phyloP scores from a whole-genome alignment of 2,797 vertebrate genomes.

The Aplochiton taeniatus region DNA sequence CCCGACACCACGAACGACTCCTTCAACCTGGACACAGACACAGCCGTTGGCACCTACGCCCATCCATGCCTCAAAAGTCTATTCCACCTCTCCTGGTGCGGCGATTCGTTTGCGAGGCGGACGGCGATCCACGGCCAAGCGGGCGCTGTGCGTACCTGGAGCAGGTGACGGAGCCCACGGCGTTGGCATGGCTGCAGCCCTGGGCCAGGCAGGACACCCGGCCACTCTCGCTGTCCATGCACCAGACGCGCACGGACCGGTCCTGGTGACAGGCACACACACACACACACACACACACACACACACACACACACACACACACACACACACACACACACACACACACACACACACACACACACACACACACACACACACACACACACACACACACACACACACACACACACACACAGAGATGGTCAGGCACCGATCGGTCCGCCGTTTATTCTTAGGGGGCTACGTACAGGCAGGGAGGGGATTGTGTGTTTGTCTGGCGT shows the following conservation, averaged over 20 bases:
- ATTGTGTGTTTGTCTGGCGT: no score
- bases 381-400: fast-evolving
- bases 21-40: conserved; percentile 72
- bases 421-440: neutral
- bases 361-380: fast-evolving
- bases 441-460: no score
- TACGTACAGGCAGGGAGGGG: no score
- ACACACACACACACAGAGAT: neutral
- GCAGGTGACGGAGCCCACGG: conserved; percentile 85
- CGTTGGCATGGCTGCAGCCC: conserved; percentile 84
- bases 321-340: fast-evolving
- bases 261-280: conserved; percentile 71
- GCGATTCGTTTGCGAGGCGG: no score
- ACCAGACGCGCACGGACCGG: conserved; percentile 87
- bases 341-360: fast-evolving
- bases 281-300: fast-evolving
- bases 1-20: conserved; percentile 88
- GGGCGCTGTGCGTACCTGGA: conserved; percentile 88
- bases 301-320: fast-evolving
- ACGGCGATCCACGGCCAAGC: no score
- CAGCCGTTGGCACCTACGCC: no score
- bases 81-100: no score
- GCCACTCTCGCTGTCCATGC: conserved; percentile 77
- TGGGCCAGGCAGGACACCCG: conserved; percentile 83
- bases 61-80: no score